Evolutionary conservation across 1,140 invertebrate species (phyloP).

Genomic region (Homarus americanus): DNA sequence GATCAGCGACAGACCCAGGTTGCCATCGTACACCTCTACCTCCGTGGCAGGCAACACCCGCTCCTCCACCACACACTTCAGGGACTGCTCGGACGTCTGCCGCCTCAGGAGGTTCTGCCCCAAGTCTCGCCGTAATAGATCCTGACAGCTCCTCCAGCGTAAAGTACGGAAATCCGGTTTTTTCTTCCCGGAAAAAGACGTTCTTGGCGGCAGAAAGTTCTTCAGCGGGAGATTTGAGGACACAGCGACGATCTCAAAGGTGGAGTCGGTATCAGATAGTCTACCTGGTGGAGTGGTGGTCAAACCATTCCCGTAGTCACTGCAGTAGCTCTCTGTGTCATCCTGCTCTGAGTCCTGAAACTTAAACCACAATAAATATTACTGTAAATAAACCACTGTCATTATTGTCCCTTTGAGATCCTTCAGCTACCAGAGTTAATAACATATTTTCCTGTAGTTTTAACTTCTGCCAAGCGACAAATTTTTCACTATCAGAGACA

Average conservation of each 20-base stretch:
- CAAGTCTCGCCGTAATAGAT: neutral
- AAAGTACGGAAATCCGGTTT: neutral
- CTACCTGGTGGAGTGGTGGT: neutral
- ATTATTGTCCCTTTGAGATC: no score
- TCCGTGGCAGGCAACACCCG: neutral
- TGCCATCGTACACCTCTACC: neutral
- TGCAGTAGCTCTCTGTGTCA: neutral
- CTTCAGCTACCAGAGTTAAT: no score
- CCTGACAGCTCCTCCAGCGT: neutral
- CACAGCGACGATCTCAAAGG: neutral
- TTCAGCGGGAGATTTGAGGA: neutral
- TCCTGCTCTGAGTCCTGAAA: slow-evolving; percentile 4
- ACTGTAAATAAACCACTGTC: no score
- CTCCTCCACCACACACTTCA: neutral
- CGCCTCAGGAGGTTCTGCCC: neutral
- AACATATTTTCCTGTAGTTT: no score
- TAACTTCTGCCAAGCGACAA: no score
- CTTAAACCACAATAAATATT: neutral
- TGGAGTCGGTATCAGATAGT: neutral
- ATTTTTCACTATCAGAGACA: no score
- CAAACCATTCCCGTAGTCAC: neutral
- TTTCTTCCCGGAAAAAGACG: neutral
- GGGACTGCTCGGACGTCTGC: neutral
- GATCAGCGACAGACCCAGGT: neutral
- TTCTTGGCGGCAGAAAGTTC: neutral